Base-by-base conservation (phyloP, 2,113 vertebrate genomes). In the Arizona elegans region DNA sequence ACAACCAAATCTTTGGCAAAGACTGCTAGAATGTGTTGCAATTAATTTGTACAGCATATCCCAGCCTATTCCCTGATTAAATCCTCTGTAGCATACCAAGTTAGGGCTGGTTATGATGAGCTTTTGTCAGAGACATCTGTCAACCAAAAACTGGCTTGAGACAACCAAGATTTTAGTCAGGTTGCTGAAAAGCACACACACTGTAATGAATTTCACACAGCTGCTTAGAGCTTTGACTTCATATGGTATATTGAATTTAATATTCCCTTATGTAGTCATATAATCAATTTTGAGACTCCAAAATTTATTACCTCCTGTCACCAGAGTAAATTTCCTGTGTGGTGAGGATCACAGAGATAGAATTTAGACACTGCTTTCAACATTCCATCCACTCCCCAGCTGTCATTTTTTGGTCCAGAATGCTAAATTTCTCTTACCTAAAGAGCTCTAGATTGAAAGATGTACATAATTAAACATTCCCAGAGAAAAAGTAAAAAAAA, bases 231-330 rank as follows among this genome's bases (percentile, higher is more conserved):
- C 88, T 86, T 5, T 0, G 0, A 3, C 62, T 89, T 21, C 56
- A 5, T n/a, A 8, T 6, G 70, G 26, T 13, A 43, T 43, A 90
- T 0, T 33, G 86, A 86, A 87, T 70, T 92, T 88, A 53, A 53
- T 70, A 92, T 38, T 92, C 89, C 89, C 58, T 55, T 26, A 88
- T 55, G 90, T 91, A 96, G 93, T 75, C 24, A 86, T 0, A 0
- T 54, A 92, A 92, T 33, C 24, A 5, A 43, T 90, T 94, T 95
- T 86, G 90, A 93, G 94, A 29, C 53, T 88, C 87, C 33, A 88
- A 94, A 94, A 75, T 91, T 86, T 94, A 90, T 38, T n/a, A 75
- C 93, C 88, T 92, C 50, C 70, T 1, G 0, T 53, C 23, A 53
- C 0, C 0, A 15, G 81, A 93, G 29, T 52, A 65, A 91, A 90